Base-by-base conservation (phyloP, 2,113 vertebrate genomes). In the Heterotis niloticus region DNA sequence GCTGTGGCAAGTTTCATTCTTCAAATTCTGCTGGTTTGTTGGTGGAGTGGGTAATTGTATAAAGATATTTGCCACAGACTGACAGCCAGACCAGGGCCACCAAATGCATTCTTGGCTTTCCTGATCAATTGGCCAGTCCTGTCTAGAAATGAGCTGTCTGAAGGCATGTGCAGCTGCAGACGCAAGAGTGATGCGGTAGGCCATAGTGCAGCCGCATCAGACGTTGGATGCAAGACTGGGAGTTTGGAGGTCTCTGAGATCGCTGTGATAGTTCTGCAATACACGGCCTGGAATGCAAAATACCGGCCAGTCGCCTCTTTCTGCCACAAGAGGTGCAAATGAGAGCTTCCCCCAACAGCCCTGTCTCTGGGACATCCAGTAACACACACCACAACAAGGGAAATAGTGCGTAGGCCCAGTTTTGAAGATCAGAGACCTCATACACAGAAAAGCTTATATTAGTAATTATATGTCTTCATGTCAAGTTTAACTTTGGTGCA, bases 241-340 rank as follows among this genome's bases (percentile, higher is more conserved):
- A 71, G 69, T 23, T 44, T 54, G 7, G n/a, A n/a, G 70, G 20
- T 18, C 51, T 23, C 16, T 5, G n/a, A 57, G 71, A 18, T 54
- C 9, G 71, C 24, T 5, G 23, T 56, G 23, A 24, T 73, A 28
- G 14, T 17, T n/a, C 26, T 24, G 54, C 71, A 73, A 51, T 51
- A 73, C 51, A 73, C 26, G 52, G n/a, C 10, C 2, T 69, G 67
- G 67, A 69, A 69, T 69, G 67, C 34, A 34, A 66, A 66, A 66
- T 5, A 28, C 11, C 24, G 5, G 5, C 67, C 56, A 51, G 52
- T 11, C 13, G 51, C 52, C 29, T 57, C 52, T 29, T 57, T 16
- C n/a, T 57, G 71, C 71, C 54, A 7, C 23, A 24, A 60, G 73
- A 60, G 10, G 24, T 28, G 20, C 23, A 29, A 59, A 57, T 17